Evolutionary conservation across 1,140 invertebrate genomes (phyloP).

Genomic region (Zaprionus davidi): DNA sequence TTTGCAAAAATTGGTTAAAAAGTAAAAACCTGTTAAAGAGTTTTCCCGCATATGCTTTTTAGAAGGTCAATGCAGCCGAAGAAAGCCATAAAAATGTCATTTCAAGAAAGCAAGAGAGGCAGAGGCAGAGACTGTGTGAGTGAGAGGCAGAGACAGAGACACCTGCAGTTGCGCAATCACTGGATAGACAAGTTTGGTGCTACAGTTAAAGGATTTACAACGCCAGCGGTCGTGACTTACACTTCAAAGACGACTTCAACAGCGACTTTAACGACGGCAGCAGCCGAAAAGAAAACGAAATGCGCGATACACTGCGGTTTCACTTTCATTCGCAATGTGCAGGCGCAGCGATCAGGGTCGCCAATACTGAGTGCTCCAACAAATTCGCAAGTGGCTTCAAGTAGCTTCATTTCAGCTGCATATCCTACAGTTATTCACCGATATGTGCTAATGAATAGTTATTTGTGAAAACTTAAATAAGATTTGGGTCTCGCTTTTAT

Average conservation of each 20-base stretch:
- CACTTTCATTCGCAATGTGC: constrained; percentile 83
- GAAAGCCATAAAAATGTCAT: constrained; percentile 76
- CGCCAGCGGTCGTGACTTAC: constrained; percentile 29
- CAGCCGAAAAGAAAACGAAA: constrained; percentile 79
- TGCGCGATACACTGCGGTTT: constrained; percentile 71
- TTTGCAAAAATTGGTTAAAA: constrained; percentile 38
- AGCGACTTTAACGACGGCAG: not conserved
- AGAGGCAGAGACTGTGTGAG: constrained; percentile 5
- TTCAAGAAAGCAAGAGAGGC: constrained; percentile 29
- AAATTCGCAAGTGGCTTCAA: not conserved
- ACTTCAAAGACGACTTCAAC: constrained; percentile 29
- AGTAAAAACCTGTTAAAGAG: constrained; percentile 67
- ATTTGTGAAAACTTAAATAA: not conserved
- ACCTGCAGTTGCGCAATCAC: constrained; percentile 66
- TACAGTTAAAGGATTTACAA: constrained; percentile 73
- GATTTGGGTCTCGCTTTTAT: not conserved
- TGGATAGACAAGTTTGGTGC: constrained; percentile 73
- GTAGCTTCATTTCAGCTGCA: not conserved
- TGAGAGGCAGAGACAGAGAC: constrained; percentile 7
- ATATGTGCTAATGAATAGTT: not conserved
- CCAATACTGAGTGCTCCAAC: constrained; percentile 36
- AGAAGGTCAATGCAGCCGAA: constrained; percentile 79
- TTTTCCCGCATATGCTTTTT: constrained; percentile 65
- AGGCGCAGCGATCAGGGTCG: constrained; percentile 75
- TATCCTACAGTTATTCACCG: not conserved